These are phyloP conservation scores for Pachyrhynchus sulphureomaculatus DNA, from an alignment of 1,140 invertebrate species.

Conservation along the genomic window DNA sequence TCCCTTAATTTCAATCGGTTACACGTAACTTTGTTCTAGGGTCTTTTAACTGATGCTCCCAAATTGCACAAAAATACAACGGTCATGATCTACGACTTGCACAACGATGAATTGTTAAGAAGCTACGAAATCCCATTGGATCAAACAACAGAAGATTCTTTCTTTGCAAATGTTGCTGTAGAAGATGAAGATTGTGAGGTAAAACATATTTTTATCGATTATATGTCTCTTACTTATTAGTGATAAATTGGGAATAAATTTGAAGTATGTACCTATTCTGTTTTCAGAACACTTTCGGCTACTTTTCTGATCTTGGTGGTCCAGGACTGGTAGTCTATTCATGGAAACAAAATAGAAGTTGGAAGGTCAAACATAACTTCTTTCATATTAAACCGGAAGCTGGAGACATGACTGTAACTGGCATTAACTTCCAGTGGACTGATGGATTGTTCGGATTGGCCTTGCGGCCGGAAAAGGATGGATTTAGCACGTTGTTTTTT, in stretches of 20 bases:
- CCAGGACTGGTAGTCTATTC: slow-evolving; percentile 70
- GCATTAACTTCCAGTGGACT: slow-evolving; percentile 71
- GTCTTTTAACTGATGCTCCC: slow-evolving; percentile 5
- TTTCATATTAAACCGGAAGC: slow-evolving; percentile 69
- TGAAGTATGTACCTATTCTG: no score
- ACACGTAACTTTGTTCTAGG: no score
- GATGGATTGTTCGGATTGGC: slow-evolving; percentile 75
- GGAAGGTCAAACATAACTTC: slow-evolving; percentile 69
- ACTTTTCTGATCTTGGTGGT: slow-evolving; percentile 64
- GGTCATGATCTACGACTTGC: slow-evolving; percentile 72
- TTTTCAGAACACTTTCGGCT: slow-evolving; percentile 55
- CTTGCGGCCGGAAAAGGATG: slow-evolving; percentile 59
- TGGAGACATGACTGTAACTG: slow-evolving; percentile 70
- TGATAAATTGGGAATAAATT: no score
- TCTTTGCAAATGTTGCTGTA: slow-evolving; percentile 74
- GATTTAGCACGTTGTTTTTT: slow-evolving; percentile 73
- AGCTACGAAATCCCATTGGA: slow-evolving; percentile 62
- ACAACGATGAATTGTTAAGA: slow-evolving; percentile 66
- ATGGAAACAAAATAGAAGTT: slow-evolving; percentile 64
- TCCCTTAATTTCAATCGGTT: no score
- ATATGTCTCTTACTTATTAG: no score
- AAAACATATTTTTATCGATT: slow-evolving; percentile 36
- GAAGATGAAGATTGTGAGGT: slow-evolving; percentile 69
- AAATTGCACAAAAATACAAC: slow-evolving; percentile 40
- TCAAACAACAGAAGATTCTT: slow-evolving; percentile 67